Evolutionary conservation across 2,797 vertebrate genomes (phyloP).

Genomic region (Syngnathus acus): DNA sequence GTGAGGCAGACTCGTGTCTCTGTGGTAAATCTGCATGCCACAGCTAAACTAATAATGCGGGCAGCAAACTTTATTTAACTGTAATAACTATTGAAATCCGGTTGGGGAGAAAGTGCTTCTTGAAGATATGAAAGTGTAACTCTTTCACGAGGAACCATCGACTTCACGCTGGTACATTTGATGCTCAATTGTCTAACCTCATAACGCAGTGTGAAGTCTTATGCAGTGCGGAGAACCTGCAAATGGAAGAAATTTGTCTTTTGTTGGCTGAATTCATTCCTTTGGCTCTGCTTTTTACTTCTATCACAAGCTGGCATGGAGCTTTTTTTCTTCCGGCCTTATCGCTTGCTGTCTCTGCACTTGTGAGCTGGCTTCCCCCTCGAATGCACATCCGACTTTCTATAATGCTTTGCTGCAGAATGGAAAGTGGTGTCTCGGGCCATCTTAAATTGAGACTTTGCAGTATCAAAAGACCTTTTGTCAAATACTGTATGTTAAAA

Average conservation of each 20-base stretch:
- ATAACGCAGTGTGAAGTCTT: conserved; percentile 1
- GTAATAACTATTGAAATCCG: background rate
- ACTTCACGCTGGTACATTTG: conserved; percentile 5
- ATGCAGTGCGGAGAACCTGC: background rate
- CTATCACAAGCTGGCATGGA: background rate
- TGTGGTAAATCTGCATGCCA: conserved; percentile 20
- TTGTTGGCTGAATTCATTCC: background rate
- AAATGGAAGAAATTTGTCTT: background rate
- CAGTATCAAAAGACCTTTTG: too few species aligned
- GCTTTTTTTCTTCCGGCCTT: background rate
- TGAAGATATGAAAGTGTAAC: conserved; percentile 9
- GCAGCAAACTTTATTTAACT: conserved; percentile 27
- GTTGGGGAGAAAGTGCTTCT: conserved; percentile 15
- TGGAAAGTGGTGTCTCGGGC: too few species aligned
- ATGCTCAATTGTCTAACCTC: conserved; percentile 5
- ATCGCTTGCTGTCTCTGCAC: too few species aligned
- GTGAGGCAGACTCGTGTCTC: conserved; percentile 9
- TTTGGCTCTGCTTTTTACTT: background rate
- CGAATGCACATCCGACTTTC: background rate
- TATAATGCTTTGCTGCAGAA: background rate
- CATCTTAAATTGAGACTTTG: too few species aligned
- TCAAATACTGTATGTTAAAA: background rate
- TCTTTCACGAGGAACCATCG: background rate
- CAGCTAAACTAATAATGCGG: conserved; percentile 28
- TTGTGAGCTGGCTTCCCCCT: too few species aligned